phyloP scores from a whole-genome alignment of 2,888 invertebrate species.

The Seira ritae region DNA sequence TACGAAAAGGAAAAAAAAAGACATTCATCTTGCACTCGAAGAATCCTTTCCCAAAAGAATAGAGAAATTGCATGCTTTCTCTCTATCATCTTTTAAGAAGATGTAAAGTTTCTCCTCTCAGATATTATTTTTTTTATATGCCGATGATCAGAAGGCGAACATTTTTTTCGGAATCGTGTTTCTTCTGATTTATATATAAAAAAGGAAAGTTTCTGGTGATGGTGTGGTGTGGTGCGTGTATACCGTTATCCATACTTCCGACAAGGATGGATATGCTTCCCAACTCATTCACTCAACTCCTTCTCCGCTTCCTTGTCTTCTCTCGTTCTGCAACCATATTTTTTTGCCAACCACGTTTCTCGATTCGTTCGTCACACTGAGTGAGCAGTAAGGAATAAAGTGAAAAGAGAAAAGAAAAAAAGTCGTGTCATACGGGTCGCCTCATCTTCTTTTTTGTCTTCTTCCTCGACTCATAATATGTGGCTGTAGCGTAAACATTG shows the following conservation, averaged over 20 bases:
- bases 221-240: slow-evolving; percentile 2
- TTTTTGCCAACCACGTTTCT: slow-evolving; percentile 51
- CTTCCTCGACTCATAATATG: neutral
- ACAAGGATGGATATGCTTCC: slow-evolving; percentile 49
- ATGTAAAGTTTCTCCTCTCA: slow-evolving; percentile 33
- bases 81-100: slow-evolving; percentile 3
- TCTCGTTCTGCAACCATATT: neutral
- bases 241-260: slow-evolving; percentile 44
- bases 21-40: slow-evolving; percentile 54
- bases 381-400: slow-evolving; percentile 57
- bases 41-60: slow-evolving; percentile 42
- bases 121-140: slow-evolving; percentile 2
- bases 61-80: slow-evolving; percentile 12
- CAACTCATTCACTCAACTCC: slow-evolving; percentile 54
- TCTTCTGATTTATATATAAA: slow-evolving; percentile 5
- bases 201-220: slow-evolving; percentile 4
- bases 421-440: slow-evolving; percentile 60
- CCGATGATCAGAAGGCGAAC: neutral
- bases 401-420: slow-evolving; percentile 53
- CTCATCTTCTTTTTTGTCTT: slow-evolving; percentile 37
- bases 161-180: too few relatives aligned
- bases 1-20: slow-evolving; percentile 20
- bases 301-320: slow-evolving; percentile 30
- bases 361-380: slow-evolving; percentile 46
- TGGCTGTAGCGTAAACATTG: neutral